phyloP scores from a whole-genome alignment of 2,113 vertebrate genomes.

The Xenopus laevis region DNA sequence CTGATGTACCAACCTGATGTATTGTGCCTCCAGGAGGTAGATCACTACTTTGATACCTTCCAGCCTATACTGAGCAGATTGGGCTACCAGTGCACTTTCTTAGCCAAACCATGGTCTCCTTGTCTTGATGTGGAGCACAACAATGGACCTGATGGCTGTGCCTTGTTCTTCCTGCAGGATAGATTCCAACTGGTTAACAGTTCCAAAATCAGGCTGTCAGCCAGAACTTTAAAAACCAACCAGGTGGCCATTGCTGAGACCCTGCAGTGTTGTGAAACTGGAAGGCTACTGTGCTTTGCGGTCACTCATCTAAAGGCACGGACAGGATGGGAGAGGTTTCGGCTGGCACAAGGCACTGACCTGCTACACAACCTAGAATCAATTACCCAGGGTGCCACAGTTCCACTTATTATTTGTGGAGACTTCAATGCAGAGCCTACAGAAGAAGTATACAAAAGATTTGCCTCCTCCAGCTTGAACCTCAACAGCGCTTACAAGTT shows the following conservation, averaged over 20 bases:
- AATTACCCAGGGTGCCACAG: conserved; percentile 67
- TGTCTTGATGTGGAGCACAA: conserved; percentile 87
- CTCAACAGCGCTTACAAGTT: conserved; percentile 85
- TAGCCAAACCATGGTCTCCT: conserved; percentile 87
- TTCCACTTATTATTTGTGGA: conserved; percentile 83
- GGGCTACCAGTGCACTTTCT: conserved; percentile 86
- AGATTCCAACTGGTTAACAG: conserved; percentile 74
- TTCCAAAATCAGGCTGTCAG: conserved; percentile 75
- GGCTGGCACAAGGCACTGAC: conserved; percentile 82
- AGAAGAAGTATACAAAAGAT: conserved; percentile 86
- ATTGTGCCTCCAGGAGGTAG: conserved; percentile 91
- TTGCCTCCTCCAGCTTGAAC: conserved; percentile 81
- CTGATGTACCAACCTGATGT: conserved; percentile 84
- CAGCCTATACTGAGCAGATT: conserved; percentile 80
- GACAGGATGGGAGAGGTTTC: conserved; percentile 84
- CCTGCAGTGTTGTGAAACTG: conserved; percentile 68
- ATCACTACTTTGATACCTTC: conserved; percentile 93
- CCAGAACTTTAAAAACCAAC: conserved; percentile 88
- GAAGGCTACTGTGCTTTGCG: conserved; percentile 71
- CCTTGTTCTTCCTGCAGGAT: conserved; percentile 81
- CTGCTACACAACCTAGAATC: conserved; percentile 77
- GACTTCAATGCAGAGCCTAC: conserved; percentile 91
- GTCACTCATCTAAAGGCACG: conserved; percentile 92
- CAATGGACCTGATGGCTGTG: conserved; percentile 91
- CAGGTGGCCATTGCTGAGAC: conserved; percentile 88